These are phyloP conservation scores for Ceratina calcarata DNA, from an alignment of 1,140 invertebrate genomes.

Conservation along the genomic window DNA sequence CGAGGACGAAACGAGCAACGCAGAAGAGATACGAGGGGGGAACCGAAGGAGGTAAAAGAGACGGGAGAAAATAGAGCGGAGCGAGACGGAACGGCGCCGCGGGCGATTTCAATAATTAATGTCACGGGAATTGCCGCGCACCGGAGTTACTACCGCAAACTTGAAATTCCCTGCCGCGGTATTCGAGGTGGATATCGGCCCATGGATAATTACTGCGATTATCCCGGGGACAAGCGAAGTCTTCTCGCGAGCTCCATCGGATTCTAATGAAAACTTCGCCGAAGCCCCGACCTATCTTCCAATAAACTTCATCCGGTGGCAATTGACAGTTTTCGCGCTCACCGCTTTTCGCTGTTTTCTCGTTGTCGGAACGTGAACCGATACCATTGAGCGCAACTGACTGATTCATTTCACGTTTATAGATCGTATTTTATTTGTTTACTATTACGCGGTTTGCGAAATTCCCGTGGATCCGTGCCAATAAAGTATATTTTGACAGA, in stretches of 20 bases:
- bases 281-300: background rate
- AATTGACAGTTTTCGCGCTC: background rate
- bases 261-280: constrained; percentile 36
- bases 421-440: no score
- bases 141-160: constrained; percentile 61
- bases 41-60: background rate
- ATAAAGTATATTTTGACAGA: no score
- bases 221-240: constrained; percentile 44
- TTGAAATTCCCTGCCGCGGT: constrained; percentile 62
- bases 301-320: background rate
- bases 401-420: no score
- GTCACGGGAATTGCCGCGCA: constrained; percentile 68
- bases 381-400: no score
- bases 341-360: background rate
- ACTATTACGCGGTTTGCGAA: no score
- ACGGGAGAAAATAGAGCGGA: background rate
- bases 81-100: constrained; percentile 43
- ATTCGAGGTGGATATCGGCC: constrained; percentile 46
- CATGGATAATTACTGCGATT: constrained; percentile 64
- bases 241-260: constrained; percentile 24
- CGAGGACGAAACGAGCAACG: constrained; percentile 20
- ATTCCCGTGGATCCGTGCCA: no score
- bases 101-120: constrained; percentile 73
- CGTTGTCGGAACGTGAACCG: background rate
- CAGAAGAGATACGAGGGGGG: constrained; percentile 14